These are phyloP conservation scores for Ariolimax columbianus DNA, from an alignment of 2,888 invertebrate species.

Conservation along the genomic window DNA sequence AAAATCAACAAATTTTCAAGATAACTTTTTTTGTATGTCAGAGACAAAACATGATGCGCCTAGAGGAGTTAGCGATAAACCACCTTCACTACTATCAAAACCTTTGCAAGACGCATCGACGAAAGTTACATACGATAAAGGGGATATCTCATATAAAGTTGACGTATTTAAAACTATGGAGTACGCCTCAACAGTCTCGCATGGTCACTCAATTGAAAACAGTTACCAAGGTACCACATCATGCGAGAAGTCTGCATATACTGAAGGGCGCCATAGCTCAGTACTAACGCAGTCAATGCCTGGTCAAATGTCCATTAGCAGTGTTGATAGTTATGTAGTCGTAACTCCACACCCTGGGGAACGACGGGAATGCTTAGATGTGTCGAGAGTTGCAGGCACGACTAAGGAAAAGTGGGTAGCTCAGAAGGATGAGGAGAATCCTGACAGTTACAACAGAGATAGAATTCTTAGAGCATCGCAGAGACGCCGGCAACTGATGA, in stretches of 20 bases:
- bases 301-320: not conserved
- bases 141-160: not conserved
- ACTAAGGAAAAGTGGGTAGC: not conserved
- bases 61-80: too few species aligned
- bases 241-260: not conserved
- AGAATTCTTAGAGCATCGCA: slow-evolving; percentile 8
- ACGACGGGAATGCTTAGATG: not conserved
- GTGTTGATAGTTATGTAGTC: not conserved
- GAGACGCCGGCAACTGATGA: not conserved
- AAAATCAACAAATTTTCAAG: too few species aligned
- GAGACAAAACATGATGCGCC: not conserved
- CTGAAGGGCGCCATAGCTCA: not conserved
- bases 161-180: slow-evolving; percentile 10
- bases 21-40: not conserved
- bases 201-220: not conserved
- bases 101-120: too few species aligned
- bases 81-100: too few species aligned
- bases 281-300: not conserved
- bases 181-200: not conserved
- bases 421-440: not conserved
- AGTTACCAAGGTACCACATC: not conserved
- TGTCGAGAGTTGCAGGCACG: not conserved
- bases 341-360: not conserved
- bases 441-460: not conserved
- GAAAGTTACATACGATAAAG: too few species aligned